These are phyloP conservation scores for Gymnogyps californianus DNA, from an alignment of 2,113 vertebrate genomes.

Conservation along the genomic window DNA sequence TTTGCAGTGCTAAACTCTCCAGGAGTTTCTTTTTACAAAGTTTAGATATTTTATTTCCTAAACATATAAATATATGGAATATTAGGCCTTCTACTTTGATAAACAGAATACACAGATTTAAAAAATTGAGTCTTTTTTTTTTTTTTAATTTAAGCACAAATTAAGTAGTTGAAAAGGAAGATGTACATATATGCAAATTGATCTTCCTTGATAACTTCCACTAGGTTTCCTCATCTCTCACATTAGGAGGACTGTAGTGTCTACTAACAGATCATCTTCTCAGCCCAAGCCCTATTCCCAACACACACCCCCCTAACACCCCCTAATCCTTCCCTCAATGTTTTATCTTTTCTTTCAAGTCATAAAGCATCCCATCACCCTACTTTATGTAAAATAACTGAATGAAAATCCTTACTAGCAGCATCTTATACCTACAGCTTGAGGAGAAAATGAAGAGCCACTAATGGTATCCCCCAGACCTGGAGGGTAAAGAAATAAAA, in stretches of 20 bases:
- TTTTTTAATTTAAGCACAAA: not conserved
- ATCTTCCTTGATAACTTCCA: not conserved
- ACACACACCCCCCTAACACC: rapidly evolving
- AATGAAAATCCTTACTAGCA: not conserved
- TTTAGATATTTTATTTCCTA: not conserved
- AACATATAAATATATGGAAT: not conserved
- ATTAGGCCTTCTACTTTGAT: not conserved
- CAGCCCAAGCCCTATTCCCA: not conserved
- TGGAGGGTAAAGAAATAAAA: not conserved
- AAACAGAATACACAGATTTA: not conserved
- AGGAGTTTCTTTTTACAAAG: not conserved
- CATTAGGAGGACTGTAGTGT: not conserved
- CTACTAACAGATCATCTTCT: not conserved
- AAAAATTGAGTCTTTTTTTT: not conserved
- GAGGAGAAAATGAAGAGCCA: not conserved
- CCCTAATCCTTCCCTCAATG: not conserved
- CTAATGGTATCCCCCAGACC: not conserved
- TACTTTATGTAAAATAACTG: not conserved
- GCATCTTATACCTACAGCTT: not conserved
- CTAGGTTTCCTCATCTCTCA: not conserved
- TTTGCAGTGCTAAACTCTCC: not conserved
- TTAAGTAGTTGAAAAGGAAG: not conserved
- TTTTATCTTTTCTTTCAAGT: not conserved
- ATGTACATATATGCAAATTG: not conserved
- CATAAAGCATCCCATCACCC: not conserved